Percentiles rank a stretch among this genome's conserved stretches.
Evolutionary conservation across 2,888 invertebrate genomes (phyloP).

Genomic region (Thecophora atra): DNA sequence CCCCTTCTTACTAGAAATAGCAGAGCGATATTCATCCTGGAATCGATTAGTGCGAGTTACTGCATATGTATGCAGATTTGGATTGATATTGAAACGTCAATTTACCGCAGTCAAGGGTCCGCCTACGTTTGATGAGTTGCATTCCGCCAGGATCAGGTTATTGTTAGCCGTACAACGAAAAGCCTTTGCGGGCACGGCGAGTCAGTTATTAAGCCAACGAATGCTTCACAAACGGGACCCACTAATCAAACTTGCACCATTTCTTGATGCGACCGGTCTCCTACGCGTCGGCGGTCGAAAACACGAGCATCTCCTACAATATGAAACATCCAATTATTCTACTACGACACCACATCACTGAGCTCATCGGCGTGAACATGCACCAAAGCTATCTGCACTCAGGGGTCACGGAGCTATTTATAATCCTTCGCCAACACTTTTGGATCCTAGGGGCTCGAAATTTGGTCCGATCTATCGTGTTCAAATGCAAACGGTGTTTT

Average conservation of each 20-base stretch:
- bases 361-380: constrained; percentile 26
- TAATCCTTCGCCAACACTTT: constrained; percentile 41
- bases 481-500: constrained; percentile 32
- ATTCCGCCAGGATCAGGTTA: no score
- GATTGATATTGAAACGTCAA: no score
- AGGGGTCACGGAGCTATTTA: constrained; percentile 41
- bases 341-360: constrained; percentile 1
- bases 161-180: constrained; percentile 19
- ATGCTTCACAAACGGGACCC: background rate
- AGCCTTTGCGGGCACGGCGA: background rate
- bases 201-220: background rate
- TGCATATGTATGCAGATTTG: constrained; percentile 36
- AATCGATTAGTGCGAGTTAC: no score
- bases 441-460: constrained; percentile 42
- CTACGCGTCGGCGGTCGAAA: no score
- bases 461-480: constrained; percentile 31
- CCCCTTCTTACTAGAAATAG: background rate
- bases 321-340: constrained; percentile 21
- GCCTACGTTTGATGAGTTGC: constrained; percentile 25
- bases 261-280: constrained; percentile 28
- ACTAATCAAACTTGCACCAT: constrained; percentile 34
- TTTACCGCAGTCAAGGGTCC: background rate
- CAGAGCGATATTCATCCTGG: constrained; percentile 13
- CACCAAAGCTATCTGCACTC: constrained; percentile 33
- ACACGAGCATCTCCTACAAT: constrained; percentile 10